A percentile compares a stretch with the other conserved stretches of the same genome.
These are phyloP conservation scores for Tympanuchus pallidicinctus DNA, from an alignment of 2,113 vertebrate species.

Conservation along the genomic window DNA sequence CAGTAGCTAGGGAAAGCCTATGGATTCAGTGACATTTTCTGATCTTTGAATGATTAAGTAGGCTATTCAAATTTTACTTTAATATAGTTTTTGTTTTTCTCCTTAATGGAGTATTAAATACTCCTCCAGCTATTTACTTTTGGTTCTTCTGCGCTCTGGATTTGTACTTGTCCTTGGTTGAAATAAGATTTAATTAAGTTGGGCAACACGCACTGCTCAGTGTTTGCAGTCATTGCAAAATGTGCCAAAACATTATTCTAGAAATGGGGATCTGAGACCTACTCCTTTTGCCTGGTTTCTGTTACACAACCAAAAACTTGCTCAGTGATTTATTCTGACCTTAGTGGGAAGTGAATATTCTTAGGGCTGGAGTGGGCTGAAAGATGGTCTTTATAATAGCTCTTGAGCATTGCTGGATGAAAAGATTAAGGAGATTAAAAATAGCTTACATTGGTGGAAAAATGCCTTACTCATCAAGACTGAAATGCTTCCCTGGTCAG, in stretches of 20 bases:
- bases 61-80: neutral
- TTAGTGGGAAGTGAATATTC: accelerated
- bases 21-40: neutral
- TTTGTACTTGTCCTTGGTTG: slow-evolving; percentile 51
- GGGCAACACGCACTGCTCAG: neutral
- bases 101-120: slow-evolving; percentile 15
- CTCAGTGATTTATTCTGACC: neutral
- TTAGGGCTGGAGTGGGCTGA: neutral
- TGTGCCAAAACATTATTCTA: neutral
- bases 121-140: slow-evolving; percentile 21
- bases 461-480: neutral
- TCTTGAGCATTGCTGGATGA: neutral
- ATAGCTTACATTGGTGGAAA: accelerated
- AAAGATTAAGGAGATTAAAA: neutral
- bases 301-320: neutral
- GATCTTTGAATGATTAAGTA: neutral
- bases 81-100: neutral
- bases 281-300: neutral
- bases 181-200: slow-evolving; percentile 50
- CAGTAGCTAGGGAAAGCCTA: neutral
- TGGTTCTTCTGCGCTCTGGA: neutral
- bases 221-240: slow-evolving; percentile 3
- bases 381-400: neutral
- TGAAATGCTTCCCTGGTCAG: neutral
- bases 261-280: neutral